Evolutionary conservation across 2,888 invertebrate species (phyloP).

Genomic region (Hylaea fasciaria): DNA sequence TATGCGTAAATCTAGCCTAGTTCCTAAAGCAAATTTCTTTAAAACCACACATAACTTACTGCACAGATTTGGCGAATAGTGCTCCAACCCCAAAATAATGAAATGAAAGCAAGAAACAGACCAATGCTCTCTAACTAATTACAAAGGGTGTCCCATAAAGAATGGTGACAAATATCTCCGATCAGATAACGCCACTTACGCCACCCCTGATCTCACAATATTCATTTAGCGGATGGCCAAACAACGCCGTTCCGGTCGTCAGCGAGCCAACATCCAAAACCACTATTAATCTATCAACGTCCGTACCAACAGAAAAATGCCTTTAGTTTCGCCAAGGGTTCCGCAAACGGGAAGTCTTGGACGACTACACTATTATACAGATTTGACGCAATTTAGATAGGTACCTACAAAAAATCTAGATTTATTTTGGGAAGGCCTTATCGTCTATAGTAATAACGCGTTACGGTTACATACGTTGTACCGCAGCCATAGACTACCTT

Average conservation of each 20-base stretch:
- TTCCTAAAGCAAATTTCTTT: too few relatives aligned
- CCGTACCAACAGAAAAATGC: slow-evolving; percentile 32
- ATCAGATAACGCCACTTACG: slow-evolving; percentile 12
- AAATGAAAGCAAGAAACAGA: background rate
- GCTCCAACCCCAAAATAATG: too few relatives aligned
- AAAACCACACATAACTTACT: too few relatives aligned
- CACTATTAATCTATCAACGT: slow-evolving; percentile 40
- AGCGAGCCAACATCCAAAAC: slow-evolving; percentile 28
- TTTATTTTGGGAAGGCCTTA: too few relatives aligned
- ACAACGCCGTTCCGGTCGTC: slow-evolving; percentile 31
- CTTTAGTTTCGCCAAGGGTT: slow-evolving; percentile 19
- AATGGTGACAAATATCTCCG: background rate
- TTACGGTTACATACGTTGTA: too few relatives aligned
- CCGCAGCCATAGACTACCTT: too few relatives aligned
- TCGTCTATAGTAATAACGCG: too few relatives aligned
- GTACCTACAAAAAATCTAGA: too few relatives aligned
- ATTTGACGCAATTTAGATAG: background rate
- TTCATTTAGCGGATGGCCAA: slow-evolving; percentile 38
- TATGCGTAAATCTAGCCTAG: too few relatives aligned
- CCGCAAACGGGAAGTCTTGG: slow-evolving; percentile 10
- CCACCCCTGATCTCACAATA: slow-evolving; percentile 12
- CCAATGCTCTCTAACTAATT: background rate
- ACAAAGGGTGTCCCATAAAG: background rate
- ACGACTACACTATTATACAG: background rate
- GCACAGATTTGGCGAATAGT: too few relatives aligned